These are phyloP conservation scores for Chauna torquata DNA, from an alignment of 2,113 vertebrate genomes.

Conservation along the genomic window DNA sequence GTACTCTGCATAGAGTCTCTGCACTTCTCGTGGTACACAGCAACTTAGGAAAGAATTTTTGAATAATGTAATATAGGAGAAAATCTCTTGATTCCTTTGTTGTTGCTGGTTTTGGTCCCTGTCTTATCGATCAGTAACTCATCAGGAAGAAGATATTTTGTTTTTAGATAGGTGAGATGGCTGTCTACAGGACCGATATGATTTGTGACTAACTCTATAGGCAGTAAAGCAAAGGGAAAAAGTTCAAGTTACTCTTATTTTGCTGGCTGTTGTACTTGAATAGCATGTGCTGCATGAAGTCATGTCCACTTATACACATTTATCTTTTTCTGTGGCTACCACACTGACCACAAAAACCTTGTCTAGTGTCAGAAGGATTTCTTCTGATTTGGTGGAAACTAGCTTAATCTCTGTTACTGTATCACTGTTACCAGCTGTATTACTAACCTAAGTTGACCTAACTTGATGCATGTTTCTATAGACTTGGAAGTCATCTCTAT, in stretches of 20 bases:
- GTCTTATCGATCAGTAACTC: not conserved
- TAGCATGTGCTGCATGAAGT: not conserved
- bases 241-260: not conserved
- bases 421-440: not conserved
- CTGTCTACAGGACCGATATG: not conserved
- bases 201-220: not conserved
- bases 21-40: not conserved
- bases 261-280: not conserved
- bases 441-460: not conserved
- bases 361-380: not conserved
- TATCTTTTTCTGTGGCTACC: accelerated
- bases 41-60: not conserved
- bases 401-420: not conserved
- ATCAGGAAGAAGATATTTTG: not conserved
- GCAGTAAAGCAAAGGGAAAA: not conserved
- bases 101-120: not conserved
- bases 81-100: not conserved
- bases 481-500: not conserved
- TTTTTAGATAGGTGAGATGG: not conserved
- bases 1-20: not conserved
- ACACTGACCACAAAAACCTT: not conserved
- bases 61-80: not conserved
- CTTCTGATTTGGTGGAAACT: not conserved
- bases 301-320: accelerated
- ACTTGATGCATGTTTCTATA: not conserved